Percentiles rank a stretch among this genome's conserved stretches.
Conservation (phyloP, 1,140 invertebrate genomes). For the Triops longicaudatus region DNA sequence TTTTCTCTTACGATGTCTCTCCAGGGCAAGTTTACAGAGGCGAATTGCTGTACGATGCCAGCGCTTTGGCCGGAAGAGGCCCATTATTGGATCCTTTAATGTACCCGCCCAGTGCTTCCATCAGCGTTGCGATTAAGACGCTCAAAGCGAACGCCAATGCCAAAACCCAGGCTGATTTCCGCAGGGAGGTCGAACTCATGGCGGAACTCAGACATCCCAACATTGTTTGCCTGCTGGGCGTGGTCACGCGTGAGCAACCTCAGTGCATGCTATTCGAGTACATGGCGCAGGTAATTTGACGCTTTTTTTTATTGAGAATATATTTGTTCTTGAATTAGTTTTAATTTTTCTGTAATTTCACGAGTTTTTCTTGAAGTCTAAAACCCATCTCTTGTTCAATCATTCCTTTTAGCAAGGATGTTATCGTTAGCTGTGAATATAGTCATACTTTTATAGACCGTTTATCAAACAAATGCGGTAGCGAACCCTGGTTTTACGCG, state of each 20-base stretch:
- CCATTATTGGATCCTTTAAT: conserved; percentile 47
- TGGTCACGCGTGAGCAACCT: conserved; percentile 81
- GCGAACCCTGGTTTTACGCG: too few species aligned
- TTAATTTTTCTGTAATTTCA: too few species aligned
- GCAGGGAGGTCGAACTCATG: conserved; percentile 79
- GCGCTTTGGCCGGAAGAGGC: conserved; percentile 25
- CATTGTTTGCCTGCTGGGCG: conserved; percentile 88
- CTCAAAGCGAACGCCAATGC: conserved; percentile 84
- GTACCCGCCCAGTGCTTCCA: conserved; percentile 41
- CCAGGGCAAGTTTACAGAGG: conserved; percentile 84
- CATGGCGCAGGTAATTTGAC: conserved; percentile 56
- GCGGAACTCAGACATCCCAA: conserved; percentile 89
- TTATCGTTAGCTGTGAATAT: too few species aligned
- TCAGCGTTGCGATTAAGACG: conserved; percentile 87
- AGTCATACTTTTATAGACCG: too few species aligned
- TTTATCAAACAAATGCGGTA: too few species aligned
- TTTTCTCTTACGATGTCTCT: conserved; percentile 24
- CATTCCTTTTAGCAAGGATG: too few species aligned
- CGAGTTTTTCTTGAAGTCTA: too few species aligned
- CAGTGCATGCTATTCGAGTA: conserved; percentile 95
- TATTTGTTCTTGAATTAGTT: too few species aligned
- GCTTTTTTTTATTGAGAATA: background rate
- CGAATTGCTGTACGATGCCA: conserved; percentile 56
- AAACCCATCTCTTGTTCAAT: too few species aligned
- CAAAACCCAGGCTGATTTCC: conserved; percentile 86